Conservation (phyloP, 2,888 invertebrate genomes). For the Morinoia aosen region DNA sequence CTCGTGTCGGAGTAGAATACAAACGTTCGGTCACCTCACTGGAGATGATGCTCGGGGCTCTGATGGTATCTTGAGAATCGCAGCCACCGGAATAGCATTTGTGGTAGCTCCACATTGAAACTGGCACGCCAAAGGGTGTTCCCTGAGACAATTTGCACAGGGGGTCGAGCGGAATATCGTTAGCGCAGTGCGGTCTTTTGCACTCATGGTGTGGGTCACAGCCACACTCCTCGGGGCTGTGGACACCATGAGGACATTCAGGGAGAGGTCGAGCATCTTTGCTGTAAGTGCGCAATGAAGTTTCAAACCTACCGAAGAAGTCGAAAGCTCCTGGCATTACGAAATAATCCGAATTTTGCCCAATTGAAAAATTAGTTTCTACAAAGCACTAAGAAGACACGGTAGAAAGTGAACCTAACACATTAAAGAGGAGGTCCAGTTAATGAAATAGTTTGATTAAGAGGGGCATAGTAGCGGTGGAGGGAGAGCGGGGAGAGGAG, state of each 20-base stretch:
- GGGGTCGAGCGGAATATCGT: slow-evolving; percentile 65
- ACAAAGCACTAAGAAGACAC: neutral
- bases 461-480: slow-evolving; percentile 17
- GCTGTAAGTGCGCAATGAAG: slow-evolving; percentile 62
- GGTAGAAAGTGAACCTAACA: neutral
- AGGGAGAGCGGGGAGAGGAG: neutral
- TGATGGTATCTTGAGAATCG: slow-evolving; percentile 54
- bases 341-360: slow-evolving; percentile 9
- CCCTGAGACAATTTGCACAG: slow-evolving; percentile 62
- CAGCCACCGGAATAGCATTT: slow-evolving; percentile 61
- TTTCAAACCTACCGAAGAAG: slow-evolving; percentile 63
- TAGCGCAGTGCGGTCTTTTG: slow-evolving; percentile 64
- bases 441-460: neutral
- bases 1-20: slow-evolving; percentile 76
- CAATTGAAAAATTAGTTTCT: neutral
- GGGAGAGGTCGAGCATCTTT: slow-evolving; percentile 53
- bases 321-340: slow-evolving; percentile 65
- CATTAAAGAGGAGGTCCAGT: neutral
- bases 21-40: slow-evolving; percentile 73
- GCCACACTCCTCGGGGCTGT: slow-evolving; percentile 61
- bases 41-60: slow-evolving; percentile 56
- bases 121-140: slow-evolving; percentile 63
- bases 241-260: slow-evolving; percentile 64
- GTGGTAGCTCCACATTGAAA: slow-evolving; percentile 60
- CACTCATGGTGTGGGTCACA: slow-evolving; percentile 63